These are phyloP conservation scores for Drosophila leontia DNA, from an alignment of 1,140 invertebrate species.

Conservation along the genomic window DNA sequence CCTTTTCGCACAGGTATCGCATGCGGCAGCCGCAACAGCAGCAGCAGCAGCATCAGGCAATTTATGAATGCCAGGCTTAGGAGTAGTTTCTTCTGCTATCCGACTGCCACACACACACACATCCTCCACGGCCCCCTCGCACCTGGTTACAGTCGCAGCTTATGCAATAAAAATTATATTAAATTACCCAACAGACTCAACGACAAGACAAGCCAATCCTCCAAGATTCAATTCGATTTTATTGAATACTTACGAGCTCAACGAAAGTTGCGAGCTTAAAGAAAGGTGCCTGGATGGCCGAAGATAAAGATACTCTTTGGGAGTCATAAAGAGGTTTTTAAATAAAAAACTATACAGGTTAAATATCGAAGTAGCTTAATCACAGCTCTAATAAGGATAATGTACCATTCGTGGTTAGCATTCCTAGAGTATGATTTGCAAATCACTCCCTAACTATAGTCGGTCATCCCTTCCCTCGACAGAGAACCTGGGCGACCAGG, in stretches of 20 bases:
- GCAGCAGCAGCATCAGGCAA: conserved; percentile 41
- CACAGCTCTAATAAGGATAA: not conserved
- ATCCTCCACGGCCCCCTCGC: not conserved
- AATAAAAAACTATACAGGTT: not conserved
- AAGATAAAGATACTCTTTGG: conserved; percentile 21
- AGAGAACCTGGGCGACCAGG: not conserved
- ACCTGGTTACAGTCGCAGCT: conserved; percentile 21
- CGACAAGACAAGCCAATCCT: conserved; percentile 47
- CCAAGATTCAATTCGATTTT: conserved; percentile 67
- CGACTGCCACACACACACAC: conserved; percentile 7
- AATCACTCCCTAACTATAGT: conserved; percentile 1
- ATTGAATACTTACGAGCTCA: conserved; percentile 76
- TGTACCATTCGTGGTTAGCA: not conserved
- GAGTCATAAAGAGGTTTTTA: not conserved
- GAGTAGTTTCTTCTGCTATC: conserved; percentile 45
- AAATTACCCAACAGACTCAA: conserved; percentile 74
- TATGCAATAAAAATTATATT: conserved; percentile 83
- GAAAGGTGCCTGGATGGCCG: not conserved
- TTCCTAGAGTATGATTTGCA: not conserved
- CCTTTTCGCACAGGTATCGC: conserved; percentile 78
- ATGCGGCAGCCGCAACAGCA: conserved; percentile 66
- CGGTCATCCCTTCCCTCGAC: not conserved
- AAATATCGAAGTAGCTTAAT: not conserved
- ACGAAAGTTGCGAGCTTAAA: conserved; percentile 35
- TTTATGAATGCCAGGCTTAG: conserved; percentile 76